phyloP scores from a whole-genome alignment of 2,113 vertebrate genomes.

The Recurvirostra avosetta region DNA sequence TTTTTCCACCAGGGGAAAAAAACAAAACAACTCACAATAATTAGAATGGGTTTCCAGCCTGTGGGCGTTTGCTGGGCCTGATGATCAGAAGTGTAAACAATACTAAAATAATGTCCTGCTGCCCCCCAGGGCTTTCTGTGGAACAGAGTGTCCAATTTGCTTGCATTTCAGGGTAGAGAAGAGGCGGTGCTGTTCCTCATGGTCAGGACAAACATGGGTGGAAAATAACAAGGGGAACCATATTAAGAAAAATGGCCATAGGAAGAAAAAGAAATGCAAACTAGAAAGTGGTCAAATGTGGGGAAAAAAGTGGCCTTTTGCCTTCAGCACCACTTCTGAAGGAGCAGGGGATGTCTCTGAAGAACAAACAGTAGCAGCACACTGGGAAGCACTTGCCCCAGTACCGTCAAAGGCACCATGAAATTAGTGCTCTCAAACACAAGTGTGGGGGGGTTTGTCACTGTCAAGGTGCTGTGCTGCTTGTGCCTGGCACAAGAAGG shows the following conservation, averaged over 20 bases:
- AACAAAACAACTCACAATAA: constrained; percentile 60
- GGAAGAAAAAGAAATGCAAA: neutral
- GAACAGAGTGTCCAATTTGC: neutral
- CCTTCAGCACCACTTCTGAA: neutral
- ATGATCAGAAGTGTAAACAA: constrained; percentile 71
- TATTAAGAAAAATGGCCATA: neutral
- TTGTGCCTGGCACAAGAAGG: neutral
- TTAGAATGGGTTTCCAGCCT: constrained; percentile 68
- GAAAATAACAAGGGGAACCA: neutral
- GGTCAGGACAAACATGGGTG: neutral
- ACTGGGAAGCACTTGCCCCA: neutral
- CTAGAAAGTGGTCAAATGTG: neutral
- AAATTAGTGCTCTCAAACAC: neutral
- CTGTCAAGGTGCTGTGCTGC: neutral
- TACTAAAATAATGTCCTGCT: constrained; percentile 70
- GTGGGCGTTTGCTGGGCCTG: constrained; percentile 72
- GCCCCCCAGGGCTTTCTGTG: constrained; percentile 7
- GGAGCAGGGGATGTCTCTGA: neutral
- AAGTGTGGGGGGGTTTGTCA: neutral
- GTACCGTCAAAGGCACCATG: neutral
- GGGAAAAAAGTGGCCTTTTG: neutral
- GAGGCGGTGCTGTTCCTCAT: constrained; percentile 23
- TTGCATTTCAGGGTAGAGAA: constrained; percentile 42
- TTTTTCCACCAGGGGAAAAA: constrained; percentile 66
- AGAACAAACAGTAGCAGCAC: accelerated